phyloP scores from a whole-genome alignment of 2,797 vertebrate species.

The Geotrypetes seraphini region DNA sequence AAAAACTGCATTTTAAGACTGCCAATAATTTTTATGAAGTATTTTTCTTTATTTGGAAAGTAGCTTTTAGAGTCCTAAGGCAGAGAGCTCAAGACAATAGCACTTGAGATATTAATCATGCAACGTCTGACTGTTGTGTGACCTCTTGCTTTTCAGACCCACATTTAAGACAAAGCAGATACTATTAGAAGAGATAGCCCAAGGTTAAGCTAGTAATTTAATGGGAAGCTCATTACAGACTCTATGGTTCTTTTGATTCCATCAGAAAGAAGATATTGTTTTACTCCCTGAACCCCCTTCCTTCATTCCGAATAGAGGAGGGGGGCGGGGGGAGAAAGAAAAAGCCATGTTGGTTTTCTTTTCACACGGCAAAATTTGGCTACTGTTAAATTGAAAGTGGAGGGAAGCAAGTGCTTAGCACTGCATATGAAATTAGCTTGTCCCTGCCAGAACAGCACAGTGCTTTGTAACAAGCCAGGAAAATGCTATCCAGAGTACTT shows the following conservation, averaged over 20 bases:
- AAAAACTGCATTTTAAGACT: slow-evolving; percentile 16
- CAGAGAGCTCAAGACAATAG: background rate
- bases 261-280: slow-evolving; percentile 26
- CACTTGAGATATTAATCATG: slow-evolving; percentile 19
- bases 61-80: slow-evolving; percentile 14
- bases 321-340: background rate
- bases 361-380: background rate
- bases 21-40: background rate
- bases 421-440: slow-evolving; percentile 3
- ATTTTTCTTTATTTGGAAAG: slow-evolving; percentile 12
- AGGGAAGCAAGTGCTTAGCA: background rate
- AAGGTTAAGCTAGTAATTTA: slow-evolving; percentile 4
- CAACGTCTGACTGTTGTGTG: slow-evolving; percentile 1
- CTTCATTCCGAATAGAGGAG: background rate
- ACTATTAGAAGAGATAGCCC: slow-evolving; percentile 21
- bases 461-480: no score
- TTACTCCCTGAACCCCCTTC: background rate
- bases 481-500: no score
- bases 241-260: slow-evolving; percentile 6
- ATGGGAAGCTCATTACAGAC: slow-evolving; percentile 5
- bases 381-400: background rate
- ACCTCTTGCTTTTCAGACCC: slow-evolving; percentile 24
- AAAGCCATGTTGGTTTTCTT: background rate
- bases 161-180: slow-evolving; percentile 12
- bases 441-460: background rate